phyloP scores from a whole-genome alignment of 2,888 invertebrate genomes.

The Nomada goodeniana region DNA sequence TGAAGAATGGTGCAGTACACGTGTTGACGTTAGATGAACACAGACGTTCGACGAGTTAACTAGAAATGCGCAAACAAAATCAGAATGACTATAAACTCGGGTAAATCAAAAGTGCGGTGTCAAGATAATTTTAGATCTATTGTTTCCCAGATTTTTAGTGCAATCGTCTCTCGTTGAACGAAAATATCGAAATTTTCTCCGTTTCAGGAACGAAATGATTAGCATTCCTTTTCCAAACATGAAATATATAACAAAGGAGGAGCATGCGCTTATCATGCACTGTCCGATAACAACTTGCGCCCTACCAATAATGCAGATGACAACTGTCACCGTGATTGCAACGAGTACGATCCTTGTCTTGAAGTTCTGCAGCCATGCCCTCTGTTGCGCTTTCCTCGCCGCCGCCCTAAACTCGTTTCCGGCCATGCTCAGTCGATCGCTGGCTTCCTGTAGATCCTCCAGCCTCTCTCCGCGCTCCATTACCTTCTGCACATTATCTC shows the following conservation, averaged over 20 bases:
- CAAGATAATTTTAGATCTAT: too few species aligned
- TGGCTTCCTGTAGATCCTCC: conserved; percentile 82
- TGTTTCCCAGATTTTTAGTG: background rate
- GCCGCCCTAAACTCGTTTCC: conserved; percentile 81
- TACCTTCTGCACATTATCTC: conserved; percentile 82
- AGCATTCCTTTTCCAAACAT: background rate
- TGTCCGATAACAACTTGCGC: background rate
- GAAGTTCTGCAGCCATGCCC: conserved; percentile 81
- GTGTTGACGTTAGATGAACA: conserved; percentile 16
- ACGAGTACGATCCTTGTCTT: conserved; percentile 77
- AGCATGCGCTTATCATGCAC: conserved; percentile 45
- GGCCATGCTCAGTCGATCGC: conserved; percentile 79
- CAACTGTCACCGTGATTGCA: conserved; percentile 73
- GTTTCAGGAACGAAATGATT: background rate
- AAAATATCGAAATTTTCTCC: background rate
- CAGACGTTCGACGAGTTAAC: background rate
- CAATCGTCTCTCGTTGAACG: background rate
- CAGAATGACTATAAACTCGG: background rate
- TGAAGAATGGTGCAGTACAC: background rate
- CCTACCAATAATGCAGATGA: conserved; percentile 81
- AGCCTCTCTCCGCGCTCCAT: conserved; percentile 82
- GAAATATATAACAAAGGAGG: background rate
- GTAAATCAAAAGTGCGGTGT: too few species aligned
- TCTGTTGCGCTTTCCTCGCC: conserved; percentile 78
- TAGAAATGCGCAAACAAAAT: conserved; percentile 23